Percentiles rank a stretch among this genome's conserved stretches.
Conservation (phyloP, 1,140 invertebrate genomes). For the Pseudobourletiella spinata region DNA sequence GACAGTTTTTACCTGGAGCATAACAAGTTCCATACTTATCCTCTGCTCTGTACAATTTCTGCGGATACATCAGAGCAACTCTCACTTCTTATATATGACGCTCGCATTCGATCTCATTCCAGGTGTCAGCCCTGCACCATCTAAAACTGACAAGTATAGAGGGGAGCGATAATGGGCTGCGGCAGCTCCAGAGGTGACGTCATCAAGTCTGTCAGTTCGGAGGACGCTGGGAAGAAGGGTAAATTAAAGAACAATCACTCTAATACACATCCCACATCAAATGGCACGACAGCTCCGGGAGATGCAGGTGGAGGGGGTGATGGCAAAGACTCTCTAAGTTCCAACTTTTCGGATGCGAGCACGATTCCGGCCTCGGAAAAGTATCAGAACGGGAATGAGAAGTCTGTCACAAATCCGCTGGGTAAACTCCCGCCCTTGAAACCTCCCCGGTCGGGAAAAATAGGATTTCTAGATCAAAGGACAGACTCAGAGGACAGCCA, state of each 20-base stretch:
- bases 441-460: slow-evolving; percentile 17
- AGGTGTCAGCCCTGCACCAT: too few species aligned
- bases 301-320: not conserved
- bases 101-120: too few species aligned
- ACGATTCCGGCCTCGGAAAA: slow-evolving; percentile 21
- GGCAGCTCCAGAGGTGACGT: slow-evolving; percentile 17
- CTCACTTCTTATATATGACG: too few species aligned
- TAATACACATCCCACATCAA: too few species aligned
- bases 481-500: slow-evolving; percentile 9
- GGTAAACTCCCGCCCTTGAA: slow-evolving; percentile 22
- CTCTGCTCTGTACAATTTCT: too few species aligned
- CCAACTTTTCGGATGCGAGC: slow-evolving; percentile 12
- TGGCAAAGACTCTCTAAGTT: slow-evolving; percentile 12
- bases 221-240: not conserved
- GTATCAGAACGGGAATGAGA: slow-evolving; percentile 15
- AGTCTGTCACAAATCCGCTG: not conserved
- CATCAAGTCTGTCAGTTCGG: slow-evolving; percentile 9
- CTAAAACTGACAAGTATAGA: too few species aligned
- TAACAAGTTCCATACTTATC: too few species aligned
- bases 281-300: slow-evolving; percentile 3
- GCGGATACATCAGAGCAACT: too few species aligned
- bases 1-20: too few species aligned
- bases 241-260: slow-evolving; percentile 11
- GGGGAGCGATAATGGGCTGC: too few species aligned
- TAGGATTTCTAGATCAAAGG: slow-evolving; percentile 17